These are phyloP conservation scores for Maniola jurtina DNA, from an alignment of 1,140 invertebrate genomes.

Conservation along the genomic window DNA sequence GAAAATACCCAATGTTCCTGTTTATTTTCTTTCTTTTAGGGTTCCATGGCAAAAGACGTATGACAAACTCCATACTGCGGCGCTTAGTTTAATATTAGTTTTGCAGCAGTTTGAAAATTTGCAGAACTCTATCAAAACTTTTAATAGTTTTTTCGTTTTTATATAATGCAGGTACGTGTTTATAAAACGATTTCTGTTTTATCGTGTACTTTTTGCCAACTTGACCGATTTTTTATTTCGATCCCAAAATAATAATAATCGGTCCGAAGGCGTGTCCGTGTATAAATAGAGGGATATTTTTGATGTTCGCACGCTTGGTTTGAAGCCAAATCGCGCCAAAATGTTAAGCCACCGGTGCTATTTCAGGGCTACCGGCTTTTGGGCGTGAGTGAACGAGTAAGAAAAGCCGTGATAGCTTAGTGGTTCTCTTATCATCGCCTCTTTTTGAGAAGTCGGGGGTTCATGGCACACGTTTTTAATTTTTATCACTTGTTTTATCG, in stretches of 20 bases:
- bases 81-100: not conserved
- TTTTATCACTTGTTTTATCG: too few relatives aligned
- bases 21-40: too few relatives aligned
- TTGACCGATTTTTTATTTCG: not conserved
- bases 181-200: too few relatives aligned
- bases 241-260: not conserved
- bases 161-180: too few relatives aligned
- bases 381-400: not conserved
- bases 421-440: too few relatives aligned
- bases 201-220: not conserved
- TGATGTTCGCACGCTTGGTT: conserved; percentile 14
- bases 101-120: not conserved
- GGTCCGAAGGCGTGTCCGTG: conserved; percentile 11
- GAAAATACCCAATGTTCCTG: too few relatives aligned
- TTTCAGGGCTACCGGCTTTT: not conserved
- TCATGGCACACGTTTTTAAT: too few relatives aligned
- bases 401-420: too few relatives aligned
- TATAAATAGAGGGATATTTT: conserved; percentile 14
- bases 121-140: not conserved
- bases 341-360: conserved; percentile 4
- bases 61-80: too few relatives aligned
- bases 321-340: conserved; percentile 13
- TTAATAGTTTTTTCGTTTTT: not conserved
- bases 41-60: too few relatives aligned
- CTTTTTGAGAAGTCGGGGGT: too few relatives aligned